These are phyloP conservation scores for Monarcha castaneiventris DNA, from an alignment of 2,113 vertebrate genomes.

Conservation along the genomic window DNA sequence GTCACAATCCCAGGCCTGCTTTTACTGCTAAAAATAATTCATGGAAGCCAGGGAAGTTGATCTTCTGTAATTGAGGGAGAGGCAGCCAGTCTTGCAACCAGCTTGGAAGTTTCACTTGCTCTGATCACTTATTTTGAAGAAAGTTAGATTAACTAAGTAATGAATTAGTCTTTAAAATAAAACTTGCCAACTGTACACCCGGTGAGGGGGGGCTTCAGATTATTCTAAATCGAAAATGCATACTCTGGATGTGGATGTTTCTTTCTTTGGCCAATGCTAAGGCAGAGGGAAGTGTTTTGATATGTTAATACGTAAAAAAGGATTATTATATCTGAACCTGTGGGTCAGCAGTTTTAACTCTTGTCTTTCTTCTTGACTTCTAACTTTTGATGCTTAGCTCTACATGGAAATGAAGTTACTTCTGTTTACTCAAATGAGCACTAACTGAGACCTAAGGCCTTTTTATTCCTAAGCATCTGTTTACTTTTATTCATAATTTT, in stretches of 20 bases:
- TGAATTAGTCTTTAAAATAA: background rate
- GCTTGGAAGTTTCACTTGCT: background rate
- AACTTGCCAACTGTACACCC: background rate
- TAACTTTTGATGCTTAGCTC: background rate
- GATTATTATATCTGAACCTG: background rate
- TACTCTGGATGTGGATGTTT: background rate
- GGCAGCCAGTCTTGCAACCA: background rate
- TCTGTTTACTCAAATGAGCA: background rate
- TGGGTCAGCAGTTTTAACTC: background rate
- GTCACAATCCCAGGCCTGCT: background rate
- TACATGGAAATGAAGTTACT: background rate
- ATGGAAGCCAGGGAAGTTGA: background rate
- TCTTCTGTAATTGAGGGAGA: background rate
- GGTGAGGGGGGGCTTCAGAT: background rate
- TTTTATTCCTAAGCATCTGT: background rate
- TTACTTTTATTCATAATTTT: background rate
- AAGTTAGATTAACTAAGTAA: background rate
- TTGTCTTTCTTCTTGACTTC: background rate
- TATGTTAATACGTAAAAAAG: background rate
- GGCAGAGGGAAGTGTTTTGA: background rate
- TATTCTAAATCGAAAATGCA: background rate
- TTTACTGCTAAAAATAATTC: slow-evolving; percentile 16
- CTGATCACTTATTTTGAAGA: background rate
- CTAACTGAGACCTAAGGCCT: background rate
- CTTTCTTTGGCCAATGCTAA: background rate